These are phyloP conservation scores for Nixonia krombeini DNA, from an alignment of 1,140 invertebrate species.

Conservation along the genomic window DNA sequence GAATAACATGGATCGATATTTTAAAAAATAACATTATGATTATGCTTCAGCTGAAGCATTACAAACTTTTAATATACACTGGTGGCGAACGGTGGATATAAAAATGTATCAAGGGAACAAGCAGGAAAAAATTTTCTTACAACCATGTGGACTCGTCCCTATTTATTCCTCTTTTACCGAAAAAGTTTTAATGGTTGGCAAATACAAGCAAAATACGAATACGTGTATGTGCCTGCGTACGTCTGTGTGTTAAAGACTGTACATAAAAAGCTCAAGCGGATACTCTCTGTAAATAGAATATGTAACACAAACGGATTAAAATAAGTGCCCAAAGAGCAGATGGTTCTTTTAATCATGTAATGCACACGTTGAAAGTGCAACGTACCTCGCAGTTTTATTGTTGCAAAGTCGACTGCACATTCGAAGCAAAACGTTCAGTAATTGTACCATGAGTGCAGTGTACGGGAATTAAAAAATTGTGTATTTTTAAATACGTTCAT, in stretches of 20 bases:
- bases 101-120: not conserved
- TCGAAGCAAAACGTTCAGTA: no score
- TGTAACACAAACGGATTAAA: slow-evolving; percentile 9
- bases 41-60: not conserved
- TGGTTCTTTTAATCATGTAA: not conserved
- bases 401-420: no score
- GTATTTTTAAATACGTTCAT: no score
- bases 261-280: slow-evolving; percentile 1
- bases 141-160: not conserved
- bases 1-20: no score
- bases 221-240: slow-evolving; percentile 8
- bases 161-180: slow-evolving; percentile 11
- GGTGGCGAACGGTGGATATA: not conserved
- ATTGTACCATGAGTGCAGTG: no score
- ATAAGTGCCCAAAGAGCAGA: slow-evolving; percentile 13
- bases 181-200: slow-evolving; percentile 45
- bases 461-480: no score
- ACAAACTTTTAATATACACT: not conserved
- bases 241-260: no score
- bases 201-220: slow-evolving; percentile 24
- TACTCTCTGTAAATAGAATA: slow-evolving; percentile 20
- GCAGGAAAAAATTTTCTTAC: slow-evolving; percentile 6
- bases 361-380: no score
- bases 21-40: slow-evolving; percentile 1
- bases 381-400: no score